Base-by-base conservation (phyloP, 1,140 invertebrate genomes). In the Heliothis virescens region DNA sequence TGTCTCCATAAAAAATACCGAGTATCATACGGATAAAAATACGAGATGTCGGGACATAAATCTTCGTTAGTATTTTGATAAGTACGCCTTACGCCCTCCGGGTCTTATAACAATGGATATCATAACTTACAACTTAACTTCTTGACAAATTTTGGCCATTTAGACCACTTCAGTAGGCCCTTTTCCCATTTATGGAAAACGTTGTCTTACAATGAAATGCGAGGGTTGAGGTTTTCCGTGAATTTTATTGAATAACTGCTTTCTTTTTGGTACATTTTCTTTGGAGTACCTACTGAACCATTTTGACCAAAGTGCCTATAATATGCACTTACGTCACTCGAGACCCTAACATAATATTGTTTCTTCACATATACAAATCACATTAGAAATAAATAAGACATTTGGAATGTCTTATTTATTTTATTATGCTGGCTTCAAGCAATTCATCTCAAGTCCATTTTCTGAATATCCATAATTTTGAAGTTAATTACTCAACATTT, bases 91-190 rank as follows among this genome's bases (percentile, higher is more conserved):
- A 81, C 69, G 60, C 74, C 50, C 67, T 18, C 21, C 21, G 34
- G 41, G 21, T 76, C 60, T 57, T 59, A 48, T 57, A 72, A 59
- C 69, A 69, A 81, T 81, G 80, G 80, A 79, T 78, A 67, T 48
- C 75, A 79, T 81, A 81, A 81, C 74, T 81, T 79, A 81, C 75
- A 67, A 65, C 57, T 47, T 81, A 81, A 81, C 80, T 81, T 81
- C 69, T 81, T 72, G 75, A 81, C 80, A 81, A 81, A 81, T 81
- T 78, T 67, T 67, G 34, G 18, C 71, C 75, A 78, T 81, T 81
- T 78, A 65, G 75, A 73, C 60, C 80, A 81, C 80, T 81, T 81
- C 53, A 63, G 59, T 73, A 29, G 47, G 60, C 55, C 59, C 74
- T 60, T 48, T 47, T 50, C 48, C 57, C 57, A 21, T 75, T 62